These are phyloP conservation scores for Penaeus chinensis DNA, from an alignment of 1,140 invertebrate genomes.

Conservation along the genomic window DNA sequence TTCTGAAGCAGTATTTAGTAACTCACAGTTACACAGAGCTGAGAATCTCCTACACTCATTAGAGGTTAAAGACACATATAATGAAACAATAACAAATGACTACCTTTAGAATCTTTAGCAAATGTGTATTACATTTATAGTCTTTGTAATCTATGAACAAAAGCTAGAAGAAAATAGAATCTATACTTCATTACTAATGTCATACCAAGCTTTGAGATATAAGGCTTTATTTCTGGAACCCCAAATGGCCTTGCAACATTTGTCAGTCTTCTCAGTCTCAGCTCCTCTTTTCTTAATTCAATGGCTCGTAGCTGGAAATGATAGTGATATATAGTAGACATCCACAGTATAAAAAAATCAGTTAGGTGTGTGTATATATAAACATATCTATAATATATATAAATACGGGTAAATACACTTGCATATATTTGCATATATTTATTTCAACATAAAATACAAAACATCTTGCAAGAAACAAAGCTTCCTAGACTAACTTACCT, in stretches of 20 bases:
- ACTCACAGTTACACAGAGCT: no score
- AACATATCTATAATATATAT: not conserved
- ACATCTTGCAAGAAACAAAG: not conserved
- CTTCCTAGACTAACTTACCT: constrained; percentile 66
- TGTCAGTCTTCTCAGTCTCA: constrained; percentile 77
- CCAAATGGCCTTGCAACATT: constrained; percentile 82
- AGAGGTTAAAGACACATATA: no score
- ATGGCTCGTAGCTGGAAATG: constrained; percentile 73
- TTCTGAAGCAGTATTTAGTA: no score
- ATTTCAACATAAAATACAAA: not conserved
- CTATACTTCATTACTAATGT: not conserved
- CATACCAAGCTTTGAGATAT: constrained; percentile 29
- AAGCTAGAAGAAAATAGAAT: not conserved
- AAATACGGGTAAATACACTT: not conserved
- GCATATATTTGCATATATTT: not conserved
- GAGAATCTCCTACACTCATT: no score
- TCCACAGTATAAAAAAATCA: no score
- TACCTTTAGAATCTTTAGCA: constrained; percentile 2
- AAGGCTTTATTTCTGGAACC: constrained; percentile 69
- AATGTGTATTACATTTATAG: constrained; percentile 12
- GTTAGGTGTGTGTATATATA: not conserved
- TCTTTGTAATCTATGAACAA: constrained; percentile 5
- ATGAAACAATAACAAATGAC: no score
- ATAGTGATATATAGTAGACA: no score
- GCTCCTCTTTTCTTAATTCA: constrained; percentile 78